Conservation (phyloP, 2,888 invertebrate genomes). For the Emmelina monodactyla region DNA sequence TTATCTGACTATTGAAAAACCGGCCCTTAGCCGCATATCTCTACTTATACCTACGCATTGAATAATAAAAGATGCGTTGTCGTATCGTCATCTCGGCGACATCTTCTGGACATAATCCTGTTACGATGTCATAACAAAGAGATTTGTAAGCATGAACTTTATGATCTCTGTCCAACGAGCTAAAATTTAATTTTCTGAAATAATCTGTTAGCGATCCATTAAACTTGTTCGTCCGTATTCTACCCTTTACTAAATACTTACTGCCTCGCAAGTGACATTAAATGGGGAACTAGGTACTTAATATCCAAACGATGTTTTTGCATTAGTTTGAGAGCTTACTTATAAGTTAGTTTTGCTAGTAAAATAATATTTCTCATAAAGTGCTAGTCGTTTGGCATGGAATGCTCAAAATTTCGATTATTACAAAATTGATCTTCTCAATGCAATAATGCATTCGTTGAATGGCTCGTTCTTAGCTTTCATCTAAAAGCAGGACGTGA, state of each 20-base stretch:
- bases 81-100: slow-evolving; percentile 46
- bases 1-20: too few relatives aligned
- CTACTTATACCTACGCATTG: too few relatives aligned
- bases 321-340: too few relatives aligned
- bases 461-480: slow-evolving; percentile 20
- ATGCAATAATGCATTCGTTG: slow-evolving; percentile 43
- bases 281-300: too few relatives aligned
- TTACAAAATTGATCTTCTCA: slow-evolving; percentile 27
- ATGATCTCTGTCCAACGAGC: slow-evolving; percentile 64
- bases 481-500: slow-evolving; percentile 16
- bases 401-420: too few relatives aligned
- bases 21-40: too few relatives aligned
- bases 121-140: slow-evolving; percentile 67
- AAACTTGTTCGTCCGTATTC: slow-evolving; percentile 57
- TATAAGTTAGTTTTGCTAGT: too few relatives aligned
- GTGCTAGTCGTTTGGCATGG: too few relatives aligned
- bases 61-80: slow-evolving; percentile 58
- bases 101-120: slow-evolving; percentile 64
- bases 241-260: too few relatives aligned
- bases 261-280: too few relatives aligned
- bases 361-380: too few relatives aligned
- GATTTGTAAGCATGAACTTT: slow-evolving; percentile 66
- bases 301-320: too few relatives aligned
- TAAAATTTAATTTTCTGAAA: slow-evolving; percentile 66
- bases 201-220: slow-evolving; percentile 59